Evolutionary conservation across 2,797 vertebrate species (phyloP), one percentile per base, ranked within the genome.

Genomic region (Adrianichthys oophorus): DNA sequence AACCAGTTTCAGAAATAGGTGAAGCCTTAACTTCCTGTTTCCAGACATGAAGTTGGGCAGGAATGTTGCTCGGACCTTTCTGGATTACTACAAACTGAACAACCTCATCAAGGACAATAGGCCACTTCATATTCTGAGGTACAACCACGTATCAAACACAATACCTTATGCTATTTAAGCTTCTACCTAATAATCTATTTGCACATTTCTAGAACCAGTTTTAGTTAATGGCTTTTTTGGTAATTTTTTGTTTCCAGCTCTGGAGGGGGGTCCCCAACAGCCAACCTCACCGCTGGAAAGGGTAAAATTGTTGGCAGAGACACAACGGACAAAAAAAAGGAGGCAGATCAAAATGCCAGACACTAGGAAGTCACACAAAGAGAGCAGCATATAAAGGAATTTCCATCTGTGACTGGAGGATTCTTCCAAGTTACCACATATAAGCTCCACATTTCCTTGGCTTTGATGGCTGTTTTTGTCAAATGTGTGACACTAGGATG

Each of bases 21-120:
- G 48, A 44, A 41, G 15, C 55, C 90, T 96, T 96, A 93, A 95
- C 80, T 52, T 8, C 18, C 3, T 68, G 53, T 69, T 57, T 43
- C 74, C 90, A 99, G 98, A 99, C 82, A 98, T 95, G 94, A 99
- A 95, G 74, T 88, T 99, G 76, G 98, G 98, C 59, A 92, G 93
- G 67, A 99, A 99, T 0, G 95, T 99, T 74, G 96, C 95, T 14
- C 92, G 94, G 53, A 99, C 98, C 0, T 99, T 99, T 87, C 81
- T 98, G 86, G 97, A 99, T 90, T 99, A 98, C 84, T 99, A 99
- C 82, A 95, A 92, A 79, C 93, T 96, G 74, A 95, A 92, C 73
- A 90, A 86, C 74, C 78, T 92, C 15, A 80, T 94, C 56, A 89
- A 91, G 47, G 93, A 95, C 41, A 92, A 86, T 85, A 90, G 85